Percentiles rank a stretch among this genome's conserved stretches.
Evolutionary conservation across 2,797 vertebrate species (phyloP).

Genomic region (Heliangelus exortis): DNA sequence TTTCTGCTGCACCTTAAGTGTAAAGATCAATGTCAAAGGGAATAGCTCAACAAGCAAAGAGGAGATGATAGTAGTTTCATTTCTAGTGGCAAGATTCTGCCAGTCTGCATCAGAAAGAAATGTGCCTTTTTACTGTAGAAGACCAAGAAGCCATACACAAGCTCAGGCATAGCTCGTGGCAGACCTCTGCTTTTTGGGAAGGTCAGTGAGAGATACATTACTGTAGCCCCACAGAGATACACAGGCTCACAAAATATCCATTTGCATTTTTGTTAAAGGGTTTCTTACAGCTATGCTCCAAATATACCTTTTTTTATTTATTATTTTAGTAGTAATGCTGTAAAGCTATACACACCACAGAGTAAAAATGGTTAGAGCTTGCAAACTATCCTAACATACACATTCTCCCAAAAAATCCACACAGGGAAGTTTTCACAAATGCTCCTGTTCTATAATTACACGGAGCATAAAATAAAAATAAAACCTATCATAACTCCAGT

Average conservation of each 20-base stretch:
- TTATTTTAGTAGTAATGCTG: not conserved
- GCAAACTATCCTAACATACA: not conserved
- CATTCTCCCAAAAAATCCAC: not conserved
- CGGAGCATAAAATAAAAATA: not conserved
- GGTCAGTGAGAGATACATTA: not conserved
- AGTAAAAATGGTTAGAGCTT: not conserved
- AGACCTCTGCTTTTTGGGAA: not conserved
- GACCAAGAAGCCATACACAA: not conserved
- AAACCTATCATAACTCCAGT: not conserved
- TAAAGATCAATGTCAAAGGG: conserved; percentile 27
- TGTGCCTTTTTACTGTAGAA: rapidly evolving
- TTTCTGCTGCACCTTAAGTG: not conserved
- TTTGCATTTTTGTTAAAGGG: not conserved
- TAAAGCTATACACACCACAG: not conserved
- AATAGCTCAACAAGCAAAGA: not conserved
- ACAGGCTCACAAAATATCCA: not conserved
- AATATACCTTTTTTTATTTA: not conserved
- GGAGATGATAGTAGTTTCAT: not conserved
- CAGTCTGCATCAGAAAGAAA: conserved; percentile 28
- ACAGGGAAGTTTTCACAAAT: not conserved
- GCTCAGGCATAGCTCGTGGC: not conserved
- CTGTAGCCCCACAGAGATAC: not conserved
- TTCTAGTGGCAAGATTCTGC: conserved; percentile 37
- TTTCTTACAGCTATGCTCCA: not conserved
- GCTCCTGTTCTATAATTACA: not conserved